Base-by-base conservation (phyloP, 2,113 vertebrate species). In the Corynorhinus townsendii region DNA sequence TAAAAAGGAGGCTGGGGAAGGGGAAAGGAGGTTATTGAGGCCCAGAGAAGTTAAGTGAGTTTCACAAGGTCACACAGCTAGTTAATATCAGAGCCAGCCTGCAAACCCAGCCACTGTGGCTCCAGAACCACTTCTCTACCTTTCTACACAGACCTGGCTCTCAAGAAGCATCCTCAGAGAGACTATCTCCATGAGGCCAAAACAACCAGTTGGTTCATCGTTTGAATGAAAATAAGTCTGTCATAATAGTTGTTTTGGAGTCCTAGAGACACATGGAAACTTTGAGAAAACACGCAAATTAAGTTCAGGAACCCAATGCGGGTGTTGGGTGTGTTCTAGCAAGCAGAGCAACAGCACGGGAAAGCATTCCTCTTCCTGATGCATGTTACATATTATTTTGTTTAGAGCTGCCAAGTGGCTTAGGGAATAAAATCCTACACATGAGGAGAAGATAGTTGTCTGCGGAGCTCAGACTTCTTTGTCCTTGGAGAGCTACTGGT, bases 211-310 rank as follows among this genome's bases (percentile, higher is more conserved):
- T 62, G 54, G 43, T 88, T 71, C 73, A 33, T 76, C 28, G 54
- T 89, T 66, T 62, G 40, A 91, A n/a, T 94, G 90, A 95, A 96
- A 88, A 89, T 79, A 93, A 93, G 30, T 92, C 64, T 19, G 28
- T 94, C 85, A 28, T 3, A 85, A 79, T 94, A 69, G 73, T 89
- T 90, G 66, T 92, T 94, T 69, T 90, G 35, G 91, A 75, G 12
- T 83, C 43, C 43, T 71, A 24, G 80, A 92, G 59, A 79, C 52
- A 83, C 45, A 54, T 82, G 59, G 87, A 95, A 94, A 89, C 89
- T 64, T 76, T 86, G 81, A 81, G 72, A 90, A 73, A 75, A 52
- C 73, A 94, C 1, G 68, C 85, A 95, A 68, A 79, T 92, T 69
- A 92, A 38, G 73, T 92, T 72, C 38, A 81, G 43, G 72, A 30